A percentile compares a stretch with the other conserved stretches of the same genome.
phyloP scores from a whole-genome alignment of 2,888 invertebrate species.

The Drosophila incognita region DNA sequence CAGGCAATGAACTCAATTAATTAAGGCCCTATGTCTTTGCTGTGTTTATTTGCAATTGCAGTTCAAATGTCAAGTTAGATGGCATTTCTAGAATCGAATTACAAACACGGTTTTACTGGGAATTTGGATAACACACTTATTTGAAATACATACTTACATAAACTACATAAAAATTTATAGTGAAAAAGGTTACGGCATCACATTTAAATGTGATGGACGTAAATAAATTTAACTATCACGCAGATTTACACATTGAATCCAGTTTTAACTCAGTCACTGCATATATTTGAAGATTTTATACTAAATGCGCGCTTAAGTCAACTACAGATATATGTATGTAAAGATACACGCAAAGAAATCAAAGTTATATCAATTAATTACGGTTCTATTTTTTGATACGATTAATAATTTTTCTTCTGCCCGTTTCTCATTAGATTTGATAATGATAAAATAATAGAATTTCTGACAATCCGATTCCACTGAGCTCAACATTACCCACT shows the following conservation, averaged over 20 bases:
- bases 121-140: not conserved
- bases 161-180: no score
- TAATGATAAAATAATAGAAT: not conserved
- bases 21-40: constrained; percentile 57
- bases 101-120: not conserved
- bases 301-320: not conserved
- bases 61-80: constrained; percentile 57
- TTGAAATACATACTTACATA: not conserved
- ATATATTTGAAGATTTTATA: not conserved
- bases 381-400: not conserved
- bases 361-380: not conserved
- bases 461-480: not conserved
- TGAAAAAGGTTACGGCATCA: no score
- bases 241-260: not conserved
- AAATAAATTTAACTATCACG: not conserved
- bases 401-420: not conserved
- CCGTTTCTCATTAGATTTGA: not conserved
- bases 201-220: not conserved
- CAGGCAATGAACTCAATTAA: constrained; percentile 76
- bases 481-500: not conserved
- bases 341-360: not conserved
- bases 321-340: not conserved
- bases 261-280: not conserved
- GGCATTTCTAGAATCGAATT: not conserved
- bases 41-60: constrained; percentile 8